Evolutionary conservation across 1,140 invertebrate genomes (phyloP).

Genomic region (Cyrtorhinus lividipennis): DNA sequence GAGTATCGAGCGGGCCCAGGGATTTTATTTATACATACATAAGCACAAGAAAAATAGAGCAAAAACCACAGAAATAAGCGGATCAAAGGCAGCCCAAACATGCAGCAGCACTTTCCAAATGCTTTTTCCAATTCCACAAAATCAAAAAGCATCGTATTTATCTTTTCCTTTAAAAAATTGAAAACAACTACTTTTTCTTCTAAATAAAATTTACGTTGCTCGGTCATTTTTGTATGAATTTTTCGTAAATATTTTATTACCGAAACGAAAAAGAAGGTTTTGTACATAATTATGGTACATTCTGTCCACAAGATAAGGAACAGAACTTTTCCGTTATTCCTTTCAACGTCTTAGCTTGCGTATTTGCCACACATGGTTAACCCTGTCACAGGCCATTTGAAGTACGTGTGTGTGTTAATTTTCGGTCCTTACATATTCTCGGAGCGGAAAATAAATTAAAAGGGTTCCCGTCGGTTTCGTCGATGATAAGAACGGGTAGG

Average conservation of each 20-base stretch:
- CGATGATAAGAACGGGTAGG: no score
- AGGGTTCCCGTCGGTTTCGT: no score
- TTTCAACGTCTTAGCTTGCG: background rate
- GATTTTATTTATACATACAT: background rate
- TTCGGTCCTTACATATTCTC: background rate
- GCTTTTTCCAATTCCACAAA: background rate
- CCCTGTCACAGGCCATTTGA: background rate
- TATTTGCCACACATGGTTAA: background rate
- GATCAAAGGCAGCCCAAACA: slow-evolving; percentile 6
- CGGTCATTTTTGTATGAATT: background rate
- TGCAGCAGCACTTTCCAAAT: slow-evolving; percentile 7
- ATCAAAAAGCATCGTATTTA: background rate
- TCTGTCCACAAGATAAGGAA: background rate
- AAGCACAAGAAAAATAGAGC: background rate
- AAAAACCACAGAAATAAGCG: background rate
- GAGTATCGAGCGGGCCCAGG: background rate
- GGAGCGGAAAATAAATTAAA: background rate
- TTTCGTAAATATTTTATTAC: background rate
- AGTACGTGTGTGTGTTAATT: background rate
- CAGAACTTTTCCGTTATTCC: background rate
- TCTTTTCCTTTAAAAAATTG: background rate
- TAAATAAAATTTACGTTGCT: no score
- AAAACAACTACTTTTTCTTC: background rate
- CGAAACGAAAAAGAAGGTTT: background rate
- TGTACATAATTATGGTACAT: background rate